These are phyloP conservation scores for Bedellia somnulentella DNA, from an alignment of 2,888 invertebrate genomes.

Conservation along the genomic window DNA sequence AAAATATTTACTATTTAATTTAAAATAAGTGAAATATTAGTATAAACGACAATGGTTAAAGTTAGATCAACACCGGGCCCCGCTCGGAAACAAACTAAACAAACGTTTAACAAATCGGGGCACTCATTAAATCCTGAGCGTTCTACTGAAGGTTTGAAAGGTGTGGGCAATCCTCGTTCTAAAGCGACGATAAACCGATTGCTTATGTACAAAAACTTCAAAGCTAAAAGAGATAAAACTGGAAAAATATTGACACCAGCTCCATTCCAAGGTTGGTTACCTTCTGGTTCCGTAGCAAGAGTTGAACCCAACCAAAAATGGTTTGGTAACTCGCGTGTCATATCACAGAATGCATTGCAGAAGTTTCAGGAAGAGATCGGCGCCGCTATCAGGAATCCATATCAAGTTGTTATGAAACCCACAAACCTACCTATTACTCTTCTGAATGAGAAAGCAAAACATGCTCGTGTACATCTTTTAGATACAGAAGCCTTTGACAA, in stretches of 20 bases:
- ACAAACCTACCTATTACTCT: constrained; percentile 93
- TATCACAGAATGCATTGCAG: constrained; percentile 87
- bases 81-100: constrained; percentile 67
- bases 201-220: constrained; percentile 98
- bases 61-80: constrained; percentile 70
- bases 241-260: constrained; percentile 94
- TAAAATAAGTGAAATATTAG: background rate
- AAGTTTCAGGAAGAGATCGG: constrained; percentile 94
- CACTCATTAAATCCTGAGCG: constrained; percentile 97
- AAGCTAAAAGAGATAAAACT: constrained; percentile 85
- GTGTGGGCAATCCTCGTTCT: constrained; percentile 82
- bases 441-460: constrained; percentile 88
- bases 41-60: constrained; percentile 81
- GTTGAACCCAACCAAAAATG: constrained; percentile 98
- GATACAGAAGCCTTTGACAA: constrained; percentile 94
- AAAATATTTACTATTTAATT: background rate
- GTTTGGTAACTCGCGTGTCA: constrained; percentile 98
- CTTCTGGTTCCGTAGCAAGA: constrained; percentile 88
- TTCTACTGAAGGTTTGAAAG: constrained; percentile 74
- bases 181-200: constrained; percentile 94
- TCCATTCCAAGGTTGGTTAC: constrained; percentile 90
- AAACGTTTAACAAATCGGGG: constrained; percentile 81
- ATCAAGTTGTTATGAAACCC: constrained; percentile 96
- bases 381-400: constrained; percentile 92
- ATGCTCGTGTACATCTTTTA: constrained; percentile 88